These are phyloP conservation scores for Poeciliopsis turrubarensis DNA, from an alignment of 2,113 vertebrate genomes.

Conservation along the genomic window DNA sequence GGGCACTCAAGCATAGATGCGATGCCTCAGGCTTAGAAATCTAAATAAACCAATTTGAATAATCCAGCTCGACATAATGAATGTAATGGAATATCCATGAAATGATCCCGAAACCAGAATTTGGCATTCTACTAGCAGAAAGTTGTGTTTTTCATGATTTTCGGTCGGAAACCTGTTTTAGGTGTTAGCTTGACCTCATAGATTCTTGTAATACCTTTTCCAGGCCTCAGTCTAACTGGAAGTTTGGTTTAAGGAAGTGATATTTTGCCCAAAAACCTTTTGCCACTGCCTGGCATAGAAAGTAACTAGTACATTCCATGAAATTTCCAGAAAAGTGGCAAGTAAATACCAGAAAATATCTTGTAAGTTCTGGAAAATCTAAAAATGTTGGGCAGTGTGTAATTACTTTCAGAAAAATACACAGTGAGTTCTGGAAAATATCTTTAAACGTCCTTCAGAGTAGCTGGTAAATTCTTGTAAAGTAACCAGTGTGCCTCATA, in stretches of 20 bases:
- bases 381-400: not conserved
- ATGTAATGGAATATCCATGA: constrained; percentile 42
- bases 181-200: not conserved
- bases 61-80: constrained; percentile 62
- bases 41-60: constrained; percentile 69
- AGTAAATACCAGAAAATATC: too few relatives aligned
- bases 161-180: not conserved
- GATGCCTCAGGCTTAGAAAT: constrained; percentile 54
- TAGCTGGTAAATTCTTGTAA: not conserved
- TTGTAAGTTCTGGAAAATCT: not conserved
- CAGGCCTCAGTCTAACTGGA: not conserved
- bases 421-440: not conserved
- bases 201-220: too few relatives aligned
- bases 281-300: too few relatives aligned
- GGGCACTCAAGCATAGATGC: constrained; percentile 62
- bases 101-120: constrained; percentile 35
- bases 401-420: not conserved
- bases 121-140: constrained; percentile 9
- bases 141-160: not conserved
- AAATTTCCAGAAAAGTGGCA: not conserved
- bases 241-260: not conserved
- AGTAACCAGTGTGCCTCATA: not conserved
- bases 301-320: too few relatives aligned
- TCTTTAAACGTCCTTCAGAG: not conserved
- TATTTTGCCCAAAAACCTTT: not conserved